A percentile compares a stretch with the other conserved stretches of the same genome.
Evolutionary conservation across 2,113 vertebrate genomes (phyloP).

Genomic region (Tachycineta bicolor): DNA sequence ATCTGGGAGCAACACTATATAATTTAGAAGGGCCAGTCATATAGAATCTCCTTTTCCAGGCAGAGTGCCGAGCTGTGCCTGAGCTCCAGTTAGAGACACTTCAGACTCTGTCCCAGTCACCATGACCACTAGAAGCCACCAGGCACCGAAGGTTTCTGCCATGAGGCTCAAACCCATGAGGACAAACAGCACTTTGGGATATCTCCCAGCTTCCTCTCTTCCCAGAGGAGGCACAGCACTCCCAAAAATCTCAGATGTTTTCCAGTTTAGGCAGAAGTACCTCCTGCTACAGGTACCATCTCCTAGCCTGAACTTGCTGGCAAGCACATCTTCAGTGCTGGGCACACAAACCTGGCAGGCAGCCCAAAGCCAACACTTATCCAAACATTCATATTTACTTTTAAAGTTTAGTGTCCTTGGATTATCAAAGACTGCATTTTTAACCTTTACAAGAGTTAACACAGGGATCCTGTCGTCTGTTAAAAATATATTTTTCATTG

Average conservation of each 20-base stretch:
- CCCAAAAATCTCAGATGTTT: background rate
- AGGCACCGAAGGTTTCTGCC: background rate
- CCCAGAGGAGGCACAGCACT: background rate
- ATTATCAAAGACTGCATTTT: background rate
- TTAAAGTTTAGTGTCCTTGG: background rate
- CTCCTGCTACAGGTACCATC: background rate
- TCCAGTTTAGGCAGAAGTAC: background rate
- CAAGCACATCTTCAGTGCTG: fast-evolving
- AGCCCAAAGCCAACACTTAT: background rate
- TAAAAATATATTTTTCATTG: background rate
- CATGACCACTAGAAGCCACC: background rate
- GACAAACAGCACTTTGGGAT: background rate
- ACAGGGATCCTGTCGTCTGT: background rate
- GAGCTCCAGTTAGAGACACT: background rate
- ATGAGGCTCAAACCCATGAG: background rate
- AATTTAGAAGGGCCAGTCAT: background rate
- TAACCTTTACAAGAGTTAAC: background rate
- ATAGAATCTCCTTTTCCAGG: background rate
- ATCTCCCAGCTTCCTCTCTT: background rate
- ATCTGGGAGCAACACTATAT: background rate
- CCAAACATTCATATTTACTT: background rate
- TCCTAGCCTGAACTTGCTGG: background rate
- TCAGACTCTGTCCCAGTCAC: background rate
- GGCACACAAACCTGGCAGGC: background rate
- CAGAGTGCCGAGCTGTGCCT: background rate